These are phyloP conservation scores for Cotesia glomerata DNA, from an alignment of 1,140 invertebrate genomes.

Conservation along the genomic window DNA sequence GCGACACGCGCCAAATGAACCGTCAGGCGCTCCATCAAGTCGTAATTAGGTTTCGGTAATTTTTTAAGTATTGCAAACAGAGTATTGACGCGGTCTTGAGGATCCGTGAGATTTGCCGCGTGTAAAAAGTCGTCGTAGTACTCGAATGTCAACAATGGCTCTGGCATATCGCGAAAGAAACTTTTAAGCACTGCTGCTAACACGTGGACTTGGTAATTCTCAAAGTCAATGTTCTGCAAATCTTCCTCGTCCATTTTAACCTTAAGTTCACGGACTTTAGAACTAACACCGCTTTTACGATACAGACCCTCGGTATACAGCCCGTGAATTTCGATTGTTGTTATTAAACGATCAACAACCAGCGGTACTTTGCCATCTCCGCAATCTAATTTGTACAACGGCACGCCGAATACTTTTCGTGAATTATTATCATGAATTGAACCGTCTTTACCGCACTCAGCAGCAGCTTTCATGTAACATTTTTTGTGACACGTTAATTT, in stretches of 20 bases:
- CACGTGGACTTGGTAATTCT: conserved; percentile 85
- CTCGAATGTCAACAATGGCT: conserved; percentile 91
- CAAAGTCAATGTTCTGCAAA: conserved; percentile 71
- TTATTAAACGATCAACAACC: conserved; percentile 86
- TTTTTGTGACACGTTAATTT: conserved; percentile 95
- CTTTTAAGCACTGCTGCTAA: conserved; percentile 89
- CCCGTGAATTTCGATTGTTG: conserved; percentile 89
- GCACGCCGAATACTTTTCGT: conserved; percentile 78
- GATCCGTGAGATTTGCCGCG: conserved; percentile 82
- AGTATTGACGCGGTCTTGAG: conserved; percentile 80
- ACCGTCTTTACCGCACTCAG: conserved; percentile 69
- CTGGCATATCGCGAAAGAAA: conserved; percentile 91
- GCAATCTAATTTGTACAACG: conserved; percentile 74
- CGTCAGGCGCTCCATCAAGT: conserved; percentile 89
- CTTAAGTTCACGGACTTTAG: conserved; percentile 79
- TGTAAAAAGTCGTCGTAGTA: conserved; percentile 93
- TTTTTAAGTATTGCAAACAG: conserved; percentile 88
- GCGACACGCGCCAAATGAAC: conserved; percentile 92
- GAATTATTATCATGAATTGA: conserved; percentile 61
- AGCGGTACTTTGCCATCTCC: conserved; percentile 82
- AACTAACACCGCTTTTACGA: conserved; percentile 87
- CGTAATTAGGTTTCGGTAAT: conserved; percentile 87
- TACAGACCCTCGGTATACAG: conserved; percentile 93
- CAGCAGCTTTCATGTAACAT: conserved; percentile 77
- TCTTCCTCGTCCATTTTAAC: conserved; percentile 76